Evolutionary conservation across 2,113 vertebrate species (phyloP), one percentile per base, ranked within the genome.

Genomic region (Helogale parvula): DNA sequence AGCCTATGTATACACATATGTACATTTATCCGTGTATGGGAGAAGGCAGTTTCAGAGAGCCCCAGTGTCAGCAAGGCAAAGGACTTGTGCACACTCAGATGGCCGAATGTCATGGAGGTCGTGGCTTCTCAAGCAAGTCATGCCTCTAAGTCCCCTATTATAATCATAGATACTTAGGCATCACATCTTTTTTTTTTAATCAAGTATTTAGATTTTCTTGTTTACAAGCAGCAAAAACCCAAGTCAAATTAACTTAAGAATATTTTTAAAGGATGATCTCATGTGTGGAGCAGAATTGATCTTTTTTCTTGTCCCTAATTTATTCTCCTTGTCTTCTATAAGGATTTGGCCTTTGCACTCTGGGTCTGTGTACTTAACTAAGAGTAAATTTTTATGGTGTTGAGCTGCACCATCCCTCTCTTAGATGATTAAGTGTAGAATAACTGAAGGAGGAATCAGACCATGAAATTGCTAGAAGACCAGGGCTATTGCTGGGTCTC

Each of bases 241-340:
- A 65, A 88, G 25, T 93, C 63, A 88, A 66, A 88, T 90, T 54
- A 93, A n/a, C 5, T 83, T 77, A 88, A 31, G 41, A 69, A 76
- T 47, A 68, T 60, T 96, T 94, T 87, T 63, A 52, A 93, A 82
- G 54, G 23, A 68, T 90, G 84, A 27, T 91, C 29, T 95, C n/a
- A 19, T 57, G 65, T 14, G 1, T 69, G 50, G 66, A 41, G 45
- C 38, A 97, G 52, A 90, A 83, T 69, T 16, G 16, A 25, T 57
- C 19, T 71, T 90, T 50, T 50, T 52, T 79, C 41, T 94, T 88
- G 15, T 27, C 17, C 21, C 60, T 92, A 63, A 38, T 5, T 63
- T 90, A 80, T 5, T 87, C 41, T 97, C 54, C 90, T 1, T 85
- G 60, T 72, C 88, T 52, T 71, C 47, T 79, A 1, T 89, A 41